Conservation (phyloP, 2,113 vertebrate species). For the Columba janthina region DNA sequence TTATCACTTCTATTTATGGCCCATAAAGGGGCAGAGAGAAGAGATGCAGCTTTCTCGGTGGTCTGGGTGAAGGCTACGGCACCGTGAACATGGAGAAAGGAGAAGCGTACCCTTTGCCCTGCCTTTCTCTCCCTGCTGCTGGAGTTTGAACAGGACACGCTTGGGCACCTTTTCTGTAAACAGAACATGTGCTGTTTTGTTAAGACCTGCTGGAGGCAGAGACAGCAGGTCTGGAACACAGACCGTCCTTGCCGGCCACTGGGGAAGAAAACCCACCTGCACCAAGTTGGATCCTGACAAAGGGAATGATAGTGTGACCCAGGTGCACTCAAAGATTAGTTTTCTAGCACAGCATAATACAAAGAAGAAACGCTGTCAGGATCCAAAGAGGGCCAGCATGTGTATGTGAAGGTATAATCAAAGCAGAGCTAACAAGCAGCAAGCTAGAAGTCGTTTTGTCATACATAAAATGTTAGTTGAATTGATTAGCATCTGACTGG, state of each 20-base stretch:
- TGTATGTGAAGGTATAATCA: neutral
- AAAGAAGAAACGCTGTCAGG: neutral
- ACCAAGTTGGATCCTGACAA: neutral
- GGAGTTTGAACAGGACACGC: neutral
- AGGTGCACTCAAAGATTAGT: neutral
- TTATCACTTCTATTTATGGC: neutral
- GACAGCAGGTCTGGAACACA: neutral
- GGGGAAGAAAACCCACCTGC: neutral
- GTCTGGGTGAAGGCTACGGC: neutral
- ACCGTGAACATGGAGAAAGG: fast-evolving
- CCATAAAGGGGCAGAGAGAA: neutral
- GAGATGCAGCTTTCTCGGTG: neutral
- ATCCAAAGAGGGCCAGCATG: neutral
- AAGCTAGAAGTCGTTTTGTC: neutral
- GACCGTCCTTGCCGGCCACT: fast-evolving
- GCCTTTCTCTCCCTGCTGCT: neutral
- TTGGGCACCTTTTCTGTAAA: neutral
- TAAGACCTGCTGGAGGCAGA: neutral
- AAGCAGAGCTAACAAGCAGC: neutral
- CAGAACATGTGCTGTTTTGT: neutral
- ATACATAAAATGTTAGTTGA: neutral
- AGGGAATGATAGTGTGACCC: neutral
- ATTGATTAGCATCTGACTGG: neutral
- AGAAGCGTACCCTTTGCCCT: neutral
- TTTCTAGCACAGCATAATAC: neutral